A percentile compares a stretch with the other conserved stretches of the same genome.
These are phyloP conservation scores for Phyllostomus hastatus DNA, from an alignment of 2,113 vertebrate species.

Conservation along the genomic window DNA sequence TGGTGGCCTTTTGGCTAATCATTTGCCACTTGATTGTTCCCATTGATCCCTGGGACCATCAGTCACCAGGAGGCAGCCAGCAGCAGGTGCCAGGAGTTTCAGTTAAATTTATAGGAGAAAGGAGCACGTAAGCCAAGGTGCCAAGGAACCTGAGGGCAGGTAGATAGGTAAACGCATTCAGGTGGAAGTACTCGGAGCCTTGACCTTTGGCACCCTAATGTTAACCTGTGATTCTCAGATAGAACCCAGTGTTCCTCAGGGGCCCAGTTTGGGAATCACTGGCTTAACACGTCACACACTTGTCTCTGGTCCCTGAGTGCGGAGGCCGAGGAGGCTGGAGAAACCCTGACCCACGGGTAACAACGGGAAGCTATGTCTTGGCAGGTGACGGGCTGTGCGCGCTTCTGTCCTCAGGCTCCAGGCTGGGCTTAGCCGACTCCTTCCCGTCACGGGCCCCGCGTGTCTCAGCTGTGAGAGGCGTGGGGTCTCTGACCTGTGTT, in stretches of 20 bases:
- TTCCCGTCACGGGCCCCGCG: background rate
- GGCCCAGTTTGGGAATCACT: background rate
- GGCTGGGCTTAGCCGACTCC: background rate
- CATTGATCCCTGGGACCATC: background rate
- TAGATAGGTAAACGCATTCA: background rate
- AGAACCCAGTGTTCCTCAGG: background rate
- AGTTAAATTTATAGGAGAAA: background rate
- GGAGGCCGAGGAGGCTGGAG: background rate
- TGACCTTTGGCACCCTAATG: no score
- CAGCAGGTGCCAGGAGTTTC: no score
- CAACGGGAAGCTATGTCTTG: fast-evolving
- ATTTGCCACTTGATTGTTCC: background rate
- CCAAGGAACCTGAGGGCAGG: background rate
- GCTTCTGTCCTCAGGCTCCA: background rate
- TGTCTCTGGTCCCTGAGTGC: background rate
- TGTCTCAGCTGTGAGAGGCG: background rate
- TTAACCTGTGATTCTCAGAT: background rate
- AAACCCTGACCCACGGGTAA: background rate
- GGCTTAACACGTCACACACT: background rate
- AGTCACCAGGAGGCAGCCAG: background rate
- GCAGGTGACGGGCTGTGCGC: background rate
- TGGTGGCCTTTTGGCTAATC: background rate
- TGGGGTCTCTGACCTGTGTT: background rate
- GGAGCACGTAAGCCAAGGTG: background rate
- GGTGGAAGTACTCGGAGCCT: background rate